Conservation (phyloP, 1,140 invertebrate species). For the Caenorhabditis elegans region DNA sequence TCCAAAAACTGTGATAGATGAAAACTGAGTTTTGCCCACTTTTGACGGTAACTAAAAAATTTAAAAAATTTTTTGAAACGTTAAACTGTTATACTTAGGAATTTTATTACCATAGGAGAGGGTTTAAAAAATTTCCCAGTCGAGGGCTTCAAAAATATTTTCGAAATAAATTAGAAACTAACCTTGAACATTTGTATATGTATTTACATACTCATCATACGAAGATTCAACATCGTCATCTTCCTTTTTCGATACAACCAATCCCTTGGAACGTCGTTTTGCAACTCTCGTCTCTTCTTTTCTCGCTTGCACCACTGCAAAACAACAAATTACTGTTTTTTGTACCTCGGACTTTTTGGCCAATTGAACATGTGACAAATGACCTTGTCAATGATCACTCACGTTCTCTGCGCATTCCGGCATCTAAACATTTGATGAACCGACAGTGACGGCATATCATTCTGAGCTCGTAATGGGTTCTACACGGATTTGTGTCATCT, state of each 20-base stretch:
- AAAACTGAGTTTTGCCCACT: no score
- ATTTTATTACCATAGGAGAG: no score
- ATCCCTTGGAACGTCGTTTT: conserved; percentile 29
- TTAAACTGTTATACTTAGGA: no score
- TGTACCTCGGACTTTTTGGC: background rate
- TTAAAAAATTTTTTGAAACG: no score
- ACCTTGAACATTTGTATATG: background rate
- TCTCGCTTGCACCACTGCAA: conserved; percentile 44
- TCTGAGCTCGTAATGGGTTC: conserved; percentile 44
- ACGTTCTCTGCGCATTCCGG: conserved; percentile 46
- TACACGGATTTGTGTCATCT: conserved; percentile 20
- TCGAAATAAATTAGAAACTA: background rate
- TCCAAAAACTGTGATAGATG: no score
- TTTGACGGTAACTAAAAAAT: no score
- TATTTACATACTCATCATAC: background rate
- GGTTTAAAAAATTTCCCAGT: no score
- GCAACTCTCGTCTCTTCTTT: conserved; percentile 21
- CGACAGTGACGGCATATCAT: conserved; percentile 49
- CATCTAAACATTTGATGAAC: conserved; percentile 42
- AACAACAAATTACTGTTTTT: background rate
- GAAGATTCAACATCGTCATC: background rate
- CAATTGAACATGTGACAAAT: conserved; percentile 25
- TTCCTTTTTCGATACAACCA: conserved; percentile 32
- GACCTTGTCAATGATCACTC: conserved; percentile 16
- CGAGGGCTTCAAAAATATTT: no score